Evolutionary conservation across 1,140 invertebrate genomes (phyloP), one percentile per base, ranked within the genome.

Genomic region (Rhysida immarginata): DNA sequence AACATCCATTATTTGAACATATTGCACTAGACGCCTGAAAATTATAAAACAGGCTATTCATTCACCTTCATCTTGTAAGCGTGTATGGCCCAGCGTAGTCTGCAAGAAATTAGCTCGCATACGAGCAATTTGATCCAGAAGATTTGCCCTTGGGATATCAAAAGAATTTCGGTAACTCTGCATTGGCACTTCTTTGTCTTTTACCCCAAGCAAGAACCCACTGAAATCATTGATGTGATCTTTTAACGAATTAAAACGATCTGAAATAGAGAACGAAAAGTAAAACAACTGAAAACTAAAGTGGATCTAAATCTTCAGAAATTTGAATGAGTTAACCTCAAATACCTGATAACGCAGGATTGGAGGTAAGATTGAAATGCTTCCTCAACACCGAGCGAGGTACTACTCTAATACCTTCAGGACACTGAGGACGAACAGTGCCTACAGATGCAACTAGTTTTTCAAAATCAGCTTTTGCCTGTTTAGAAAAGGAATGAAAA

Each of bases 71-170:
- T 93, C 87, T 54, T 90, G 77, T 35, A 92, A 69, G 62, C 83
- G 82, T 1, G 79, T 83, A 60, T 84, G 77, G 23, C 75, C 74
- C 14, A 85, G 71, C 2, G 84, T 78, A 25, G 82, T 80, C 64
- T 91, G 86, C 20, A 97, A 72, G 69, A 96, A 95, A 68, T 96
- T 96, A 14, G 87, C 84, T 53, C 93, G 80, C 90, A 99, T 96
- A 64, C 88, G 76, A 11, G 87, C 80, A 56, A 96, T 83, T 74
- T 96, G 91, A 75, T 96, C 90, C 26, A 98, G 75, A 14, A 99
- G 72, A 65, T 85, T 81, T 61, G 83, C 78, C 48, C 95, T 74
- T 18, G 87, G 84, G 68, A 98, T 93, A 72, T 97, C 94, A 65
- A 93, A 98, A 0, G 94, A 88, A 75, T 98, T 98, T 63, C 89